phyloP scores from a whole-genome alignment of 2,797 vertebrate genomes.

The Brachymystax lenok region DNA sequence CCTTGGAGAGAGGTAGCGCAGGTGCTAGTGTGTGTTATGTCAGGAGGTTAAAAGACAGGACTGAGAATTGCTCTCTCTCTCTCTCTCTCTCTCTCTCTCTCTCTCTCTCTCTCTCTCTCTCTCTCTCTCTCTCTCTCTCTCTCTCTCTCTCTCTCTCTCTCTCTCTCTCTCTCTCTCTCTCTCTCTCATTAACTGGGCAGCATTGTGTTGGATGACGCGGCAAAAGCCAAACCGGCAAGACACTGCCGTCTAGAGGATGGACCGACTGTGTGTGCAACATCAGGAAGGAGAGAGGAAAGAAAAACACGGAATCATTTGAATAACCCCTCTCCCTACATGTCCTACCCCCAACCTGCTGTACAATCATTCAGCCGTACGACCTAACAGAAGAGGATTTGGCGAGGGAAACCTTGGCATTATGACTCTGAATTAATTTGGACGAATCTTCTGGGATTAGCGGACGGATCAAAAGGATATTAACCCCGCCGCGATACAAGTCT shows the following conservation, averaged over 20 bases:
- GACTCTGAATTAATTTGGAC: slow-evolving; percentile 71
- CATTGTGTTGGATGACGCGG: no score
- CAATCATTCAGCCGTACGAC: slow-evolving; percentile 67
- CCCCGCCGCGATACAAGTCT: slow-evolving; percentile 43
- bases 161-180: neutral
- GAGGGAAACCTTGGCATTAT: slow-evolving; percentile 62
- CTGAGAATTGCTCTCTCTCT: slow-evolving; percentile 54
- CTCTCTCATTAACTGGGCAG: no score
- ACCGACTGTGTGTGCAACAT: slow-evolving; percentile 35
- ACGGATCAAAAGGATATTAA: slow-evolving; percentile 75
- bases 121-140: slow-evolving; percentile 45
- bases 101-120: neutral
- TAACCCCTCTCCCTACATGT: slow-evolving; percentile 23
- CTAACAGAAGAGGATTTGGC: slow-evolving; percentile 72
- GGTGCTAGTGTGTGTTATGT: slow-evolving; percentile 39
- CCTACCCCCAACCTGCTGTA: slow-evolving; percentile 43
- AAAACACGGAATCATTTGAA: slow-evolving; percentile 55
- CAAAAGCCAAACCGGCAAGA: neutral
- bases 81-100: slow-evolving; percentile 7
- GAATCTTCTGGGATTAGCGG: slow-evolving; percentile 70
- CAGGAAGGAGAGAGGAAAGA: slow-evolving; percentile 48
- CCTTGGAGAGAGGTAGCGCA: slow-evolving; percentile 50
- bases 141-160: slow-evolving; percentile 24
- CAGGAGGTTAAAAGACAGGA: slow-evolving; percentile 67
- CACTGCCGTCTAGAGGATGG: neutral